phyloP scores from a whole-genome alignment of 2,888 invertebrate genomes.

The Hipparchia semele region DNA sequence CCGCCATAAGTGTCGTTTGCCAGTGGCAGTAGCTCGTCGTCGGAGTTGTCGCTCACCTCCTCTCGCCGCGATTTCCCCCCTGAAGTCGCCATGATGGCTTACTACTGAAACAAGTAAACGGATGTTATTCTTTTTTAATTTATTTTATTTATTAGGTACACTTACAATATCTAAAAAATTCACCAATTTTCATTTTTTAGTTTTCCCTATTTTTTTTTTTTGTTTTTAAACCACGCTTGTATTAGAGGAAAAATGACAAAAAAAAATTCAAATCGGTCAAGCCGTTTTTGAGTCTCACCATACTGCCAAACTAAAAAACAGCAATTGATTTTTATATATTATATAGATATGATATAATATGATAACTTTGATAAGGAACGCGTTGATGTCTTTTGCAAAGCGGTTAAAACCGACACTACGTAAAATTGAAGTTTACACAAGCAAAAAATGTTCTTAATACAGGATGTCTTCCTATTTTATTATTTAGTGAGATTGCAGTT shows the following conservation, averaged over 20 bases:
- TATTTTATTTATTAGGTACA: no score
- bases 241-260: no score
- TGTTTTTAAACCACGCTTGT: no score
- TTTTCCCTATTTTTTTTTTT: no score
- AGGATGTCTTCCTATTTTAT: no score
- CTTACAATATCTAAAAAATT: no score
- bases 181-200: no score
- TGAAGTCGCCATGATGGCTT: constrained; percentile 84
- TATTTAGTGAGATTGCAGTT: no score
- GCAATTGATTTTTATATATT: no score
- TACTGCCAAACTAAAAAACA: no score
- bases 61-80: constrained; percentile 85
- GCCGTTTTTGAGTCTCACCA: no score
- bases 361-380: constrained; percentile 2
- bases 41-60: constrained; percentile 90
- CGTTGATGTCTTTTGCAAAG: constrained; percentile 41
- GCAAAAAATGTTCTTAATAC: neutral
- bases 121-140: neutral
- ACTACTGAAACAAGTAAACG: constrained; percentile 51
- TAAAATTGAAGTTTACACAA: neutral
- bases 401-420: neutral
- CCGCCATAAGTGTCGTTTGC: constrained; percentile 95
- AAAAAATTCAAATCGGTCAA: no score
- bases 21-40: constrained; percentile 94
- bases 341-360: neutral